Evolutionary conservation across 2,113 vertebrate genomes (phyloP), one percentile per base, ranked within the genome.

Genomic region (Percopsis transmontana): DNA sequence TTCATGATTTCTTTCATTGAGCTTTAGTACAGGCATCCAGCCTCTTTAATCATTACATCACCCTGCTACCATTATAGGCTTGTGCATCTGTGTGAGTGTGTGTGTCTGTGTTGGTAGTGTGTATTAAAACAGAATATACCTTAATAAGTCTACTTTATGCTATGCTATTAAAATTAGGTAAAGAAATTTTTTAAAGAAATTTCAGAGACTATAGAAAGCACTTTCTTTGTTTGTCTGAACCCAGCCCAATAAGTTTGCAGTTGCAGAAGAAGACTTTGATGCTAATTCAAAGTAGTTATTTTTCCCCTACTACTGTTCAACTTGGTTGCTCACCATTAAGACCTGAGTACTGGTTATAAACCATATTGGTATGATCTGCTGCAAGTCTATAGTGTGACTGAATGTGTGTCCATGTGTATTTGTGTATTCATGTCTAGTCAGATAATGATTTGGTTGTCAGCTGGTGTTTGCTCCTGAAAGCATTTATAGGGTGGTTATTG

Each of bases 381-480:
- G 63, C 59, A 24, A 67, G 77, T 58, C 38, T 56, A 57, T 16
- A 2, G n/a, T 45, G 42, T 45, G 42, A 7, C 20, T 52, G 53
- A 52, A 7, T 56, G 51, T 55, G 47, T 57, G 20, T 68, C 58
- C 15, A 27, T 57, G 54, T 58, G 38, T 40, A 11, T 38, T 1
- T 39, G 54, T 39, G 24, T 68, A 59, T 39, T 6, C 38, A 27
- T 3, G 27, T 38, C 14, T 4, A n/a, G 2, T 14, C 38, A 40
- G 67, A 87, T 84, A 83, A 88, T 75, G 78, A 81, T 52, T 74
- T 64, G 89, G 86, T 73, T 88, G 88, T 92, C 89, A 88, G 71
- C 77, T 54, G 75, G 79, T 75, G 84, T 90, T 89, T 89, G 80
- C 78, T 81, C 74, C 72, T 84, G 79, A 88, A 79, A 85, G 83